These are phyloP conservation scores for Diplazon laetatorius DNA, from an alignment of 2,888 invertebrate genomes.

Conservation along the genomic window DNA sequence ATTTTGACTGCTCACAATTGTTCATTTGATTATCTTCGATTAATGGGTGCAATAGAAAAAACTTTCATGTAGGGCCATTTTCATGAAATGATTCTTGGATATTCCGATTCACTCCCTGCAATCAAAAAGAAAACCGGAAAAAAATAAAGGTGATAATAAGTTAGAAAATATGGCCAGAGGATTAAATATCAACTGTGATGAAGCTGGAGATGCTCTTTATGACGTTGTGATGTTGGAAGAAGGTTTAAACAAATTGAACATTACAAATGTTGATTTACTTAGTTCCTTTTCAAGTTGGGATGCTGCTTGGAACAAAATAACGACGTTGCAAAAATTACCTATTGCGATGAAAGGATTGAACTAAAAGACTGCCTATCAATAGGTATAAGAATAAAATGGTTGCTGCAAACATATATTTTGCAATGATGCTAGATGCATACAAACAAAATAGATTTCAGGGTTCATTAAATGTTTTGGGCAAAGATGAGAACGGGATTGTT, in stretches of 20 bases:
- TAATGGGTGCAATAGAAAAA: slow-evolving; percentile 59
- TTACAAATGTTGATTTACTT: slow-evolving; percentile 21
- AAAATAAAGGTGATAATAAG: slow-evolving; percentile 44
- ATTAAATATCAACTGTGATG: slow-evolving; percentile 49
- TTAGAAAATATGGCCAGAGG: slow-evolving; percentile 50
- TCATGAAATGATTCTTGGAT: slow-evolving; percentile 38
- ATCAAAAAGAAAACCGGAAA: slow-evolving; percentile 48
- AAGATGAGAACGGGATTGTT: slow-evolving; percentile 53
- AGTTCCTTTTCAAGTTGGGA: slow-evolving; percentile 40
- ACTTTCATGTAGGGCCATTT: slow-evolving; percentile 60
- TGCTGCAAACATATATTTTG: slow-evolving; percentile 50
- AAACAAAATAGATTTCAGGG: slow-evolving; percentile 13
- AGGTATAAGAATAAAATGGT: slow-evolving; percentile 55
- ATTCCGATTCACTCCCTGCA: slow-evolving; percentile 48
- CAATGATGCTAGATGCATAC: slow-evolving; percentile 19
- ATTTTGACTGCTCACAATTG: slow-evolving; percentile 64
- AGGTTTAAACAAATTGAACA: slow-evolving; percentile 55
- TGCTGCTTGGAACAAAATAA: slow-evolving; percentile 58
- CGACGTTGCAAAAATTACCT: slow-evolving; percentile 42
- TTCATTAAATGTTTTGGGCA: slow-evolving; percentile 34
- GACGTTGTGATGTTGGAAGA: slow-evolving; percentile 59
- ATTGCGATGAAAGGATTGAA: slow-evolving; percentile 40
- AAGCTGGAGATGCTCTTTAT: slow-evolving; percentile 56
- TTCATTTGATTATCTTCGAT: slow-evolving; percentile 57
- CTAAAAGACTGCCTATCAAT: slow-evolving; percentile 48